A percentile compares a stretch with the other conserved stretches of the same genome.
Conservation (phyloP, 2,797 vertebrate species). For the Dendrocincla tyrannina region DNA sequence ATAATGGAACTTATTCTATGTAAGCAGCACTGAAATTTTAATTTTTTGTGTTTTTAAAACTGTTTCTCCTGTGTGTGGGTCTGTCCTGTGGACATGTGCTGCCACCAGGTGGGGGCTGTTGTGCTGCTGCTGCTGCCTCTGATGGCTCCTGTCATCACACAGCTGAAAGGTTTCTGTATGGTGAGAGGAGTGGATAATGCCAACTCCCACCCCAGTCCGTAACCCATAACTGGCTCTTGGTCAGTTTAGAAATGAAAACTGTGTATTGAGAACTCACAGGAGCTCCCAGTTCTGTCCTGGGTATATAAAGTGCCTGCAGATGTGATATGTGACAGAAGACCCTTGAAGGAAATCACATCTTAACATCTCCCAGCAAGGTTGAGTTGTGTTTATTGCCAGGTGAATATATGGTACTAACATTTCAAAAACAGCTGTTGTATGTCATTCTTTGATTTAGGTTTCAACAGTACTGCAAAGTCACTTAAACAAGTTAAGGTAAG, state of each 20-base stretch:
- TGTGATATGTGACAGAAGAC: fast-evolving
- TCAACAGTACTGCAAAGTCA: background rate
- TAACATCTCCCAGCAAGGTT: background rate
- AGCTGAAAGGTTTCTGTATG: background rate
- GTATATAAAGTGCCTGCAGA: background rate
- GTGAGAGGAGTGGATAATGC: background rate
- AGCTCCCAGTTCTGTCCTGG: background rate
- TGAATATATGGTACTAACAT: background rate
- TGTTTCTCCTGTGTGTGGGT: fast-evolving
- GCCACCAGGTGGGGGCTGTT: constrained; percentile 32
- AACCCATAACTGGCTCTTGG: background rate
- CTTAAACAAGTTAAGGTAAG: background rate
- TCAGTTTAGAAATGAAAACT: background rate
- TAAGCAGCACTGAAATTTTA: background rate
- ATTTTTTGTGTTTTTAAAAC: no score
- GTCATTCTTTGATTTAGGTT: background rate
- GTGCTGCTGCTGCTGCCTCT: background rate
- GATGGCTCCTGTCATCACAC: background rate
- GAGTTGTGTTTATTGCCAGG: background rate
- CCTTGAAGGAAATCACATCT: background rate
- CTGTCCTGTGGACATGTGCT: background rate
- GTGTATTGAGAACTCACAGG: background rate
- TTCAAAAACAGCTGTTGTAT: background rate
- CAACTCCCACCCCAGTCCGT: background rate
- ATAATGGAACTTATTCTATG: background rate